Evolutionary conservation across 2,113 vertebrate genomes (phyloP), one percentile per base, ranked within the genome.

Genomic region (Raja brachyura): DNA sequence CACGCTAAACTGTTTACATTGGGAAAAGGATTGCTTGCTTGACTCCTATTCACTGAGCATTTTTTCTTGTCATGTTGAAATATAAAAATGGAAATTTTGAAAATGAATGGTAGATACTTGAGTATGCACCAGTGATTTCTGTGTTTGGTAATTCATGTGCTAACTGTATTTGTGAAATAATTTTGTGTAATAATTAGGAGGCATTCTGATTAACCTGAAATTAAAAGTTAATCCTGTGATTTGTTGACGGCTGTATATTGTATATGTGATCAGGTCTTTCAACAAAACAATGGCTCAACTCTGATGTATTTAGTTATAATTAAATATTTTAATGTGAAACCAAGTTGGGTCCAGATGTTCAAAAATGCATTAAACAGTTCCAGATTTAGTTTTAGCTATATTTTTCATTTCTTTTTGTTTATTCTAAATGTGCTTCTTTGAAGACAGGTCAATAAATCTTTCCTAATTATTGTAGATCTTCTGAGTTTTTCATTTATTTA

Each of bases 111-210:
- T 92, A 92, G 31, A 39, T 92, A 10, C 61, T 11, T 92, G 90
- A 92, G 0, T 92, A 73, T 13, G 33, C 66, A 70, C 90, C 68
- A 54, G 68, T 92, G 54, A 73, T 92, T 92, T 92, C 63, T 92
- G 90, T 92, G 70, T 92, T 92, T 54, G 90, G 66, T 92, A 92
- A 92, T 48, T 92, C 90, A 92, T 88, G 66, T 92, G 90, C 66
- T 22, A 68, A 73, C 66, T 73, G 33, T 92, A 74, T 92, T 90
- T 74, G 66, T 73, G 66, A 11, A 66, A 66, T 66, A 90, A 13
- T n/a, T 68, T 63, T 33, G 63, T 90, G 88, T 92, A 92, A 73
- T 92, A 54, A 92, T 92, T 92, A 92, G 66, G 90, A 70, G 48
- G 20, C 54, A 92, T 92, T 73, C 90, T 73, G 90, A 92, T 73